Evolutionary conservation across 2,113 vertebrate genomes (phyloP).

Genomic region (Labeo rohita): DNA sequence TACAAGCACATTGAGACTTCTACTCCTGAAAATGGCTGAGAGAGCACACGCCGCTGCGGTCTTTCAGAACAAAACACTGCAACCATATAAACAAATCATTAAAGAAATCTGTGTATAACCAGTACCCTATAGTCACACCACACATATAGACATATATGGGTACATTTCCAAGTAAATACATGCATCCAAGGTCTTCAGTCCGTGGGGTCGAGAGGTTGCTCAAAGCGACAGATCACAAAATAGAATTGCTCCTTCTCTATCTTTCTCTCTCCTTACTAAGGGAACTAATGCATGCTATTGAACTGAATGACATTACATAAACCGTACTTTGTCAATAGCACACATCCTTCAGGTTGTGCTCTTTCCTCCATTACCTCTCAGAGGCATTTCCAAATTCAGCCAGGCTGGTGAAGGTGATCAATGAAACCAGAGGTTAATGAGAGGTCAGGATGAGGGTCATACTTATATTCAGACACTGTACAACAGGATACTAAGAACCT

Average conservation of each 20-base stretch:
- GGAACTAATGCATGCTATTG: conserved; percentile 40
- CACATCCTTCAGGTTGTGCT: conserved; percentile 37
- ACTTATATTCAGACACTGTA: neutral
- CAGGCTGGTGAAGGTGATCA: conserved; percentile 56
- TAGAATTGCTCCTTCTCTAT: conserved; percentile 14
- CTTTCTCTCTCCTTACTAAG: conserved; percentile 9
- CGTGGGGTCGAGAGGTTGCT: neutral
- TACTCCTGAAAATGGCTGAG: conserved; percentile 47
- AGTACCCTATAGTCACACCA: neutral
- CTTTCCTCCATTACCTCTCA: conserved; percentile 40
- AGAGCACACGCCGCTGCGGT: conserved; percentile 7
- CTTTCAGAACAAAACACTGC: conserved; percentile 13
- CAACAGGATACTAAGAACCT: neutral
- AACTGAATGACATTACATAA: conserved; percentile 45
- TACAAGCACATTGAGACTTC: conserved; percentile 54
- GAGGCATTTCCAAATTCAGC: conserved; percentile 49
- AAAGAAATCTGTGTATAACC: neutral
- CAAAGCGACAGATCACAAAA: conserved; percentile 3
- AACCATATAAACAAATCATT: conserved; percentile 15
- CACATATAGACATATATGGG: neutral
- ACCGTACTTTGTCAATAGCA: conserved; percentile 33
- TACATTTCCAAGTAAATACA: neutral
- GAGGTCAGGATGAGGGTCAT: conserved; percentile 25
- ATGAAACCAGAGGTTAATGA: conserved; percentile 50
- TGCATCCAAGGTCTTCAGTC: neutral